phyloP scores from a whole-genome alignment of 2,888 invertebrate genomes.

The Archips xylosteana region DNA sequence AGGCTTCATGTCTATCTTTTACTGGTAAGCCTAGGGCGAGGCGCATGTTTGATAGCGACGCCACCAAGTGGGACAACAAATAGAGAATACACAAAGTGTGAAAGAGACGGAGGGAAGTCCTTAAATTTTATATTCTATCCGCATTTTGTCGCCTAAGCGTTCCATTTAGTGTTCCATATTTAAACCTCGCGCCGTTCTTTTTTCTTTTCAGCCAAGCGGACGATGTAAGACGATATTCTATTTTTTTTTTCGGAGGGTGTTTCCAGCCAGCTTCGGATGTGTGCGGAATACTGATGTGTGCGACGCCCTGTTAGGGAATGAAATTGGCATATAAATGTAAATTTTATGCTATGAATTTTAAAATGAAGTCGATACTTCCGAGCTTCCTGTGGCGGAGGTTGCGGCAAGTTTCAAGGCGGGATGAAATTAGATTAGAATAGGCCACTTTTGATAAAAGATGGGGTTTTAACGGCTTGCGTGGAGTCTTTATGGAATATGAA shows the following conservation, averaged over 20 bases:
- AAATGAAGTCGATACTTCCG: constrained; percentile 84
- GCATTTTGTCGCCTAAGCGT: constrained; percentile 86
- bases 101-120: constrained; percentile 70
- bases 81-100: constrained; percentile 54
- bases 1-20: constrained; percentile 81
- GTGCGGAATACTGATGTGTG: constrained; percentile 83
- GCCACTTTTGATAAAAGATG: constrained; percentile 74
- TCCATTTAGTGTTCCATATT: constrained; percentile 86
- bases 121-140: constrained; percentile 86
- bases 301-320: constrained; percentile 82
- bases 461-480: constrained; percentile 64
- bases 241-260: constrained; percentile 74
- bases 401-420: constrained; percentile 72
- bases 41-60: constrained; percentile 74
- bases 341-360: constrained; percentile 86
- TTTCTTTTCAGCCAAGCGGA: constrained; percentile 73
- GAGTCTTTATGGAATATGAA: constrained; percentile 47
- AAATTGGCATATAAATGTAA: constrained; percentile 86
- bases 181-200: constrained; percentile 81
- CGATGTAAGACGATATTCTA: constrained; percentile 76
- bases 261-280: constrained; percentile 67
- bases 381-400: constrained; percentile 71
- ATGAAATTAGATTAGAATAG: constrained; percentile 81
- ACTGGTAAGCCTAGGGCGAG: constrained; percentile 83
- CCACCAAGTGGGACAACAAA: constrained; percentile 65